Evolutionary conservation across 2,113 vertebrate species (phyloP).

Genomic region (Tragulus kanchil): DNA sequence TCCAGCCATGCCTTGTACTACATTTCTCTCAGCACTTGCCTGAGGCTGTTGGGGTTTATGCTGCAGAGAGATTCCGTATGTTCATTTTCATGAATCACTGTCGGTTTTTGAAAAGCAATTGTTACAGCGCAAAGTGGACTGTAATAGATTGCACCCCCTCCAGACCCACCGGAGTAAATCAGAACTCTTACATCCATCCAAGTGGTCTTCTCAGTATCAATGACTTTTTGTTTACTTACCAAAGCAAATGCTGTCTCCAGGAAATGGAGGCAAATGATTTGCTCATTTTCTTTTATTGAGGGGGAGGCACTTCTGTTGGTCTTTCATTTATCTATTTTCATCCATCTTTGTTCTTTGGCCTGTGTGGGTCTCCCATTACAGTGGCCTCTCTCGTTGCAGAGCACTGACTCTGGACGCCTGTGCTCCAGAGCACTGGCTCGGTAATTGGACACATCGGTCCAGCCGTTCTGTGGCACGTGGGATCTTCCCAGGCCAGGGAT

Average conservation of each 20-base stretch:
- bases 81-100: slow-evolving; percentile 88
- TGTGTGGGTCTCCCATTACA: no score
- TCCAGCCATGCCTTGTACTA: slow-evolving; percentile 93
- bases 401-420: no score
- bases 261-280: slow-evolving; percentile 54
- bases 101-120: slow-evolving; percentile 87
- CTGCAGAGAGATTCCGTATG: slow-evolving; percentile 81
- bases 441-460: no score
- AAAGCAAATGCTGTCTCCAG: slow-evolving; percentile 57
- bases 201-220: slow-evolving; percentile 76
- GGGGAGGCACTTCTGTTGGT: no score
- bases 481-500: no score
- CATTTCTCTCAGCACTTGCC: slow-evolving; percentile 94
- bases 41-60: slow-evolving; percentile 90
- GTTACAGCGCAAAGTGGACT: slow-evolving; percentile 87
- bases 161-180: slow-evolving; percentile 82
- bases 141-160: slow-evolving; percentile 85
- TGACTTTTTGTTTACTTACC: slow-evolving; percentile 75
- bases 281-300: slow-evolving; percentile 10
- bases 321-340: no score
- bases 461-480: no score
- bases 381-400: no score
- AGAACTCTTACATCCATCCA: slow-evolving; percentile 68
- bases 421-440: no score
- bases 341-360: no score